Evolutionary conservation across 2,888 invertebrate genomes (phyloP).

Genomic region (Hartigia nigra): DNA sequence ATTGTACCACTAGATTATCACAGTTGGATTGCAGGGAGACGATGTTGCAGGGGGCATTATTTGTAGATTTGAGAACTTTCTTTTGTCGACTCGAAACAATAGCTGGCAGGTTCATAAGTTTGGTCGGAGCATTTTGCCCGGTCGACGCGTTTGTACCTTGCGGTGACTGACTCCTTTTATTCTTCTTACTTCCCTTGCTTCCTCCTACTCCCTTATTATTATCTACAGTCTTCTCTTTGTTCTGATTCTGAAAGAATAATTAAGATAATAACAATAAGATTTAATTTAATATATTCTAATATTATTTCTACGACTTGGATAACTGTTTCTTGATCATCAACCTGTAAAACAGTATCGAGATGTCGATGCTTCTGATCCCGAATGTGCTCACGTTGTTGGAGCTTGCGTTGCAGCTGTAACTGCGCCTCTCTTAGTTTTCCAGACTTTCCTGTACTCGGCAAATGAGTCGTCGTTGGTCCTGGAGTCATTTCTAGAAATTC

Average conservation of each 20-base stretch:
- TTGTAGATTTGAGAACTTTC: constrained; percentile 45
- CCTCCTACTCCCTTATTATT: constrained; percentile 38
- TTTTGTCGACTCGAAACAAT: constrained; percentile 45
- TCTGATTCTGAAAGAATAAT: constrained; percentile 43
- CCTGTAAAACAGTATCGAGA: constrained; percentile 46
- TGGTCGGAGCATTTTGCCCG: constrained; percentile 35
- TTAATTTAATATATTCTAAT: too few relatives aligned
- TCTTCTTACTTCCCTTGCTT: constrained; percentile 51
- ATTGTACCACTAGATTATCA: constrained; percentile 60
- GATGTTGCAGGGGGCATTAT: constrained; percentile 41
- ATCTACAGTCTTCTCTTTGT: constrained; percentile 56
- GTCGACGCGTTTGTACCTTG: constrained; percentile 48
- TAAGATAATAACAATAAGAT: too few relatives aligned
- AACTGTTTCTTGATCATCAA: constrained; percentile 19
- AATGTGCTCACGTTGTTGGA: constrained; percentile 75
- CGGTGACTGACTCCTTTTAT: constrained; percentile 54
- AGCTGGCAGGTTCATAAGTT: constrained; percentile 34
- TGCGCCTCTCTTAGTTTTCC: constrained; percentile 72
- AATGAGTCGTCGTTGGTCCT: constrained; percentile 41
- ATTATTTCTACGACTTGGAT: too few relatives aligned
- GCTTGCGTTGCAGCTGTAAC: constrained; percentile 75
- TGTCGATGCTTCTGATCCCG: constrained; percentile 71
- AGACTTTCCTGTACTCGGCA: constrained; percentile 49
- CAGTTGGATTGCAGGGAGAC: constrained; percentile 60
- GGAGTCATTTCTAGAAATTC: constrained; percentile 46